A percentile compares a stretch with the other conserved stretches of the same genome.
Conservation (phyloP, 2,113 vertebrate species). For the Corythornis cristatus region DNA sequence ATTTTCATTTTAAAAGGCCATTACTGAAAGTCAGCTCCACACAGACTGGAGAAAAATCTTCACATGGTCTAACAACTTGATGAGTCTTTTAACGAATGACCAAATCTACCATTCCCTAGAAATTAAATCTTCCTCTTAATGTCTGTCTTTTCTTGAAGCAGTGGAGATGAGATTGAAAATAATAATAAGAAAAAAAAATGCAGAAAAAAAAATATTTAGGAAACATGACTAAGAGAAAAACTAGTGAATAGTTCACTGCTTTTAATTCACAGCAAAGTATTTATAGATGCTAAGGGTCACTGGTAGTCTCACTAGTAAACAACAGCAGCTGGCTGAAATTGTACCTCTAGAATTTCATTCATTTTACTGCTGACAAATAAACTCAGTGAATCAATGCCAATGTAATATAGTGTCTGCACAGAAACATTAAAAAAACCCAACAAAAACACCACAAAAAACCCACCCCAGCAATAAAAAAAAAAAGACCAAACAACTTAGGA, state of each 20-base stretch:
- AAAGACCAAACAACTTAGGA: neutral
- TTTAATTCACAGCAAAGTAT: conserved; percentile 55
- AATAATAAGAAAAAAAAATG: neutral
- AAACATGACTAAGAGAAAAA: conserved; percentile 29
- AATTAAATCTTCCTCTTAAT: neutral
- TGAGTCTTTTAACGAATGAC: neutral
- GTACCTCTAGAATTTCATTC: conserved; percentile 60
- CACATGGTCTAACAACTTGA: neutral
- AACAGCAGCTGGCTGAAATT: conserved; percentile 56
- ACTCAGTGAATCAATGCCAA: conserved; percentile 60
- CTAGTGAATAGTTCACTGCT: neutral
- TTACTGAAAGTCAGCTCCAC: neutral
- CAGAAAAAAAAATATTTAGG: neutral
- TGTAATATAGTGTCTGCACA: conserved; percentile 2
- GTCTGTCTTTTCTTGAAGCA: neutral
- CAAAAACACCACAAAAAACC: neutral
- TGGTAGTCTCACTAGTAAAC: conserved; percentile 48
- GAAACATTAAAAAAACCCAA: neutral
- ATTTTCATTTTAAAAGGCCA: conserved; percentile 24
- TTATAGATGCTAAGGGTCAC: conserved; percentile 59
- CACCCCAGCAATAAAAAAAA: no score
- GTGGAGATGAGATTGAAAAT: neutral
- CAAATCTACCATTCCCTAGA: neutral
- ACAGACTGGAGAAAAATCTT: neutral
- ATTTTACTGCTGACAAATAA: conserved; percentile 60